A percentile compares a stretch with the other conserved stretches of the same genome.
Evolutionary conservation across 2,797 vertebrate species (phyloP).

Genomic region (Lerista edwardsae): DNA sequence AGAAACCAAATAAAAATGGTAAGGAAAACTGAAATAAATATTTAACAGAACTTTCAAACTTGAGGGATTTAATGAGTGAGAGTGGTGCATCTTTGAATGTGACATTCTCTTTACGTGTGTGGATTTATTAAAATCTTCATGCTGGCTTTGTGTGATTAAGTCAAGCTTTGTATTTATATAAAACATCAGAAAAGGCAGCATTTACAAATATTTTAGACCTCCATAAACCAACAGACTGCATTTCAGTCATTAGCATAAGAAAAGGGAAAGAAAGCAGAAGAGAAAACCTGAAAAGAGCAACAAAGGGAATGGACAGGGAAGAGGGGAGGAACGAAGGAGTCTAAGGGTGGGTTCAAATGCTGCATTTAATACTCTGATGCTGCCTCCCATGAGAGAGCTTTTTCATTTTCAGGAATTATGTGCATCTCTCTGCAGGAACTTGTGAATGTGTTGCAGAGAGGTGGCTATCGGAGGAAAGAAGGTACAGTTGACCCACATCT

Average conservation of each 20-base stretch:
- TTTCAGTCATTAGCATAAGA: conserved; percentile 5
- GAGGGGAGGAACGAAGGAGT: background rate
- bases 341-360: background rate
- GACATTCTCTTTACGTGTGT: background rate
- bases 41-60: conserved; percentile 23
- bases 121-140: conserved; percentile 23
- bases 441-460: too few species aligned
- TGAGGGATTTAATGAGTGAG: conserved; percentile 30
- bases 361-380: background rate
- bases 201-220: background rate
- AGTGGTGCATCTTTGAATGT: background rate
- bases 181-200: background rate
- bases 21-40: conserved; percentile 15
- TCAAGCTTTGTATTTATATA: conserved; percentile 5
- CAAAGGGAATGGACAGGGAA: background rate
- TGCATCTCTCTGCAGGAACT: too few species aligned
- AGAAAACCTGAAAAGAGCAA: background rate
- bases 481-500: too few species aligned
- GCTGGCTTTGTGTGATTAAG: conserved; percentile 12
- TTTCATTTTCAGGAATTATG: background rate
- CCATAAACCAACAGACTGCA: conserved; percentile 1
- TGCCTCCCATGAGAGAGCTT: background rate
- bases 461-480: too few species aligned
- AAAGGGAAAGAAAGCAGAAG: background rate
- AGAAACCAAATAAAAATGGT: conserved; percentile 8